These are phyloP conservation scores for Drosophila mimica DNA, from an alignment of 2,888 invertebrate species.

Conservation along the genomic window DNA sequence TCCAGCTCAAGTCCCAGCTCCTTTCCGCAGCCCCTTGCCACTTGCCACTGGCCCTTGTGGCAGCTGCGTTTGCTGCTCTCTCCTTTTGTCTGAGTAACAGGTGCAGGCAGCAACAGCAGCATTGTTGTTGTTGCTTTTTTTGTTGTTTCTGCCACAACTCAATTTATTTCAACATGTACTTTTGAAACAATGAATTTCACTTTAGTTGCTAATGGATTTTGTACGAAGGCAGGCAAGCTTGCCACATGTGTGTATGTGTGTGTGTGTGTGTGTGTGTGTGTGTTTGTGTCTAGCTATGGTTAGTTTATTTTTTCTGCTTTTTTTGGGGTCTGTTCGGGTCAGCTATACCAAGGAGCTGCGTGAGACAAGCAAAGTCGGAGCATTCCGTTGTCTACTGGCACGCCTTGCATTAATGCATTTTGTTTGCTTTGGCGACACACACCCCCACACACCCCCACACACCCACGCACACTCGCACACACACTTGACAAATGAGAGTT, in stretches of 20 bases:
- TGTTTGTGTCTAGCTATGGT: conserved; percentile 20
- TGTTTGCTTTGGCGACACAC: conserved; percentile 69
- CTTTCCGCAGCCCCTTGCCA: not conserved
- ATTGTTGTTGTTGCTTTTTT: conserved; percentile 36
- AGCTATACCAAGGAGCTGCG: conserved; percentile 69
- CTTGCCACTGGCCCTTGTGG: conserved; percentile 5
- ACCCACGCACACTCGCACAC: conserved; percentile 26
- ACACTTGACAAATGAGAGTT: conserved; percentile 76
- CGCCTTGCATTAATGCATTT: conserved; percentile 74
- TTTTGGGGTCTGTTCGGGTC: conserved; percentile 57
- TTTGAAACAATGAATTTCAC: conserved; percentile 82
- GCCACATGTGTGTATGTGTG: conserved; percentile 7
- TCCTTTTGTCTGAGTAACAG: conserved; percentile 69
- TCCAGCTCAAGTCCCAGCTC: not conserved
- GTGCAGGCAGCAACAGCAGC: conserved; percentile 64
- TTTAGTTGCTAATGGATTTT: conserved; percentile 82
- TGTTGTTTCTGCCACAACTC: conserved; percentile 77
- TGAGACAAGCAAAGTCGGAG: conserved; percentile 57
- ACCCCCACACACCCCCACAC: conserved; percentile 18
- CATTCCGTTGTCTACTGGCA: conserved; percentile 27
- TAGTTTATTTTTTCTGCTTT: conserved; percentile 1
- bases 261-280: conserved; percentile 21
- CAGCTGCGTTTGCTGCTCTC: conserved; percentile 26
- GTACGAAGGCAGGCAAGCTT: conserved; percentile 61
- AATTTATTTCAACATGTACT: conserved; percentile 82